Conservation (phyloP, 2,888 invertebrate genomes). For the Meganola albula region DNA sequence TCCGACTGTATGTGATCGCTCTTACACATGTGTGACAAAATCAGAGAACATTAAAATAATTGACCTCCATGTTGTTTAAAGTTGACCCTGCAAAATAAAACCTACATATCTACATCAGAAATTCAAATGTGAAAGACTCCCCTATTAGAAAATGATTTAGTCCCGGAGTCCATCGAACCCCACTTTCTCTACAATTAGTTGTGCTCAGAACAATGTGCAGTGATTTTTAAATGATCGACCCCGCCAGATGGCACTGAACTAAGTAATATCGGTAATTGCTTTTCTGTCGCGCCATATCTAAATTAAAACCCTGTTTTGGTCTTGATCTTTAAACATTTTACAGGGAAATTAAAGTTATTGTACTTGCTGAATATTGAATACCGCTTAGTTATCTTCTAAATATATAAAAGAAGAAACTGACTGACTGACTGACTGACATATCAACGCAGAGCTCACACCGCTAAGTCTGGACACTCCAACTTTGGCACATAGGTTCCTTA, state of each 20-base stretch:
- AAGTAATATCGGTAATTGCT: conserved; percentile 71
- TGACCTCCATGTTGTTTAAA: too few relatives aligned
- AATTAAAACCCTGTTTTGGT: conserved; percentile 16
- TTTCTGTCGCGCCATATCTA: conserved; percentile 32
- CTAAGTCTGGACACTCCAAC: too few relatives aligned
- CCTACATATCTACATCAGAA: conserved; percentile 27
- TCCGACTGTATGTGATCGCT: too few relatives aligned
- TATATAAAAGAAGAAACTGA: too few relatives aligned
- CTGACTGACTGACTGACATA: too few relatives aligned
- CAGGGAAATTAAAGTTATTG: too few relatives aligned
- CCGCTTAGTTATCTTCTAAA: too few relatives aligned
- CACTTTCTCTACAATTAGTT: conserved; percentile 77
- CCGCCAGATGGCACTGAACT: conserved; percentile 65
- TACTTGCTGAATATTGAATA: too few relatives aligned
- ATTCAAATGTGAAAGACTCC: conserved; percentile 41
- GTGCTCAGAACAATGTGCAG: conserved; percentile 74
- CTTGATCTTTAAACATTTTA: conserved; percentile 1
- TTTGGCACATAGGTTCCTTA: too few relatives aligned
- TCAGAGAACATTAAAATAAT: too few relatives aligned
- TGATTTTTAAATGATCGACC: conserved; percentile 76
- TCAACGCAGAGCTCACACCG: too few relatives aligned
- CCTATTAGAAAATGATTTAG: conserved; percentile 71
- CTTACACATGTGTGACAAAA: too few relatives aligned
- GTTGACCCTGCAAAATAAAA: conserved; percentile 12
- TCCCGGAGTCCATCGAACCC: conserved; percentile 66